A percentile compares a stretch with the other conserved stretches of the same genome.
Evolutionary conservation across 2,888 invertebrate species (phyloP).

Genomic region (Acholoe squamosa): DNA sequence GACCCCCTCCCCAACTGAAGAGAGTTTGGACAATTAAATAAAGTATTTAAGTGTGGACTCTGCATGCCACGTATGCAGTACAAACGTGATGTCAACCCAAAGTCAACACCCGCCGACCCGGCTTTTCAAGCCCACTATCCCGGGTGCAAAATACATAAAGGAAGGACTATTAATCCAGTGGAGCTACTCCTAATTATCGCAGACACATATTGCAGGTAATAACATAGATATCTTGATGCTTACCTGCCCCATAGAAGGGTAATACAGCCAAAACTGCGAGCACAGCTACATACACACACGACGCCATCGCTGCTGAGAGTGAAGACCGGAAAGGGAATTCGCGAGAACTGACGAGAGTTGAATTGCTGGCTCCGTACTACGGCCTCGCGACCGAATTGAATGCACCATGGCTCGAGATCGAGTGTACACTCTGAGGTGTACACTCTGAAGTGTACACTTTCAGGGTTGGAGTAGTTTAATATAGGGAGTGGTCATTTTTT

Average conservation of each 20-base stretch:
- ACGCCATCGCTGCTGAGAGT: neutral
- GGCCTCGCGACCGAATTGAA: too few species aligned
- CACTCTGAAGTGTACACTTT: too few species aligned
- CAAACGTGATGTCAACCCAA: neutral
- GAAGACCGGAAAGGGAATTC: slow-evolving; percentile 1
- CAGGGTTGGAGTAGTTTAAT: too few species aligned
- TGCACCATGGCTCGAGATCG: too few species aligned
- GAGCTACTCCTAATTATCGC: neutral
- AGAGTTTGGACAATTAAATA: too few species aligned
- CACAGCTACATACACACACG: neutral
- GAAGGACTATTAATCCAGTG: neutral
- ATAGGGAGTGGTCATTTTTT: too few species aligned
- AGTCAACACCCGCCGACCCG: neutral
- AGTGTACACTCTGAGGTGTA: too few species aligned
- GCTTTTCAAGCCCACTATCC: neutral
- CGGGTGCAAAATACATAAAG: neutral
- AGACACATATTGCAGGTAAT: neutral
- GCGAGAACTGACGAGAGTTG: neutral
- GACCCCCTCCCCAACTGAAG: too few species aligned
- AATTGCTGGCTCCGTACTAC: neutral
- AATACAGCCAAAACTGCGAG: slow-evolving; percentile 35
- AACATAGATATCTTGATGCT: neutral
- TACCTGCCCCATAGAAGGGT: slow-evolving; percentile 50
- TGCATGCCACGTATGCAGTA: neutral
- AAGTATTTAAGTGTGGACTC: too few species aligned